Evolutionary conservation across 2,797 vertebrate genomes (phyloP).

Genomic region (Dicrostonyx torquatus): DNA sequence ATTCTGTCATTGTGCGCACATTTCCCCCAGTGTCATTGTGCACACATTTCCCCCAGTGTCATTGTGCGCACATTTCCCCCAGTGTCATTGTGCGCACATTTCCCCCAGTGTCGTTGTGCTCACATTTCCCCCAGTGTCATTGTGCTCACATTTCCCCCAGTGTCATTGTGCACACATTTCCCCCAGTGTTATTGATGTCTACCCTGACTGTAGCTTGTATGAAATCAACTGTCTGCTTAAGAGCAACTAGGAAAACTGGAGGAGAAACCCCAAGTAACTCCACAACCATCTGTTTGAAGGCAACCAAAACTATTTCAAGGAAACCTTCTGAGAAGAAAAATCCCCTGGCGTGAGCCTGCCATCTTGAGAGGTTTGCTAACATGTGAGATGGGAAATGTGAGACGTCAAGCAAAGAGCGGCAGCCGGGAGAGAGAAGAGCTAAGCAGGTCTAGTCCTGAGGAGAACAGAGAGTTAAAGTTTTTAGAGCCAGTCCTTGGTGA

Average conservation of each 20-base stretch:
- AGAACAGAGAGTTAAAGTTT: neutral
- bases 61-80: constrained; percentile 43
- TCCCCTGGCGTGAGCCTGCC: neutral
- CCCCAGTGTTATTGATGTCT: neutral
- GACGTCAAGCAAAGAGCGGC: neutral
- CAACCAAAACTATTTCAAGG: constrained; percentile 3
- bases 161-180: neutral
- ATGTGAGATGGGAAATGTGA: neutral
- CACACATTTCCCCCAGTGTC: constrained; percentile 18
- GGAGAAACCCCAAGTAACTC: neutral
- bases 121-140: too few relatives aligned
- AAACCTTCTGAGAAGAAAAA: constrained; percentile 28
- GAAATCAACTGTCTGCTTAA: constrained; percentile 18
- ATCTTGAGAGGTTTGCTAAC: constrained; percentile 17
- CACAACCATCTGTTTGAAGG: neutral
- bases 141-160: neutral
- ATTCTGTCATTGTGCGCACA: neutral
- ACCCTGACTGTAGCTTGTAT: neutral
- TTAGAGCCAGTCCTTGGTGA: neutral
- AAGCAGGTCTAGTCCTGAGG: constrained; percentile 8
- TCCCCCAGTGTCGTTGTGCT: neutral
- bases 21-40: constrained; percentile 16
- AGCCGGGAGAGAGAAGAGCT: neutral
- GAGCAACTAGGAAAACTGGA: constrained; percentile 28
- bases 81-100: constrained; percentile 18